These are phyloP conservation scores for Anoplius nigerrimus DNA, from an alignment of 2,888 invertebrate genomes.

Conservation along the genomic window DNA sequence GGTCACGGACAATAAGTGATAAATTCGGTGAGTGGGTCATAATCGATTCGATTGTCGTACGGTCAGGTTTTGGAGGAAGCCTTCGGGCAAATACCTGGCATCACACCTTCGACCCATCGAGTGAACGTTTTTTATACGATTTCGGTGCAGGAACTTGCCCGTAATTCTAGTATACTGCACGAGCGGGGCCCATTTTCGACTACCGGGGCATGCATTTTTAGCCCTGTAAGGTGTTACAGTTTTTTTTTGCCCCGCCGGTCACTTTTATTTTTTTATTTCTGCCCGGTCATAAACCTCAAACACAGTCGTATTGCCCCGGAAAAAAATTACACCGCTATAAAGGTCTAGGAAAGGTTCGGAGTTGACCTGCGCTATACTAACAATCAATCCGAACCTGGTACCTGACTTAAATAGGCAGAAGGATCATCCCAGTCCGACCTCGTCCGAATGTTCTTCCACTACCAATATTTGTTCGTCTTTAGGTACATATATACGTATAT, in stretches of 20 bases:
- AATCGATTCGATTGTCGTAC: slow-evolving; percentile 65
- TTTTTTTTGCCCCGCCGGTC: neutral
- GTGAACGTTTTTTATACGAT: neutral
- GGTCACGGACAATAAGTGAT: slow-evolving; percentile 59
- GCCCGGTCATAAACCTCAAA: neutral
- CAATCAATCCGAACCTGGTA: neutral
- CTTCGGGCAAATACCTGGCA: neutral
- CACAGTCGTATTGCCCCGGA: neutral
- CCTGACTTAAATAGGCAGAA: neutral
- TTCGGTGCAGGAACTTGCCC: neutral
- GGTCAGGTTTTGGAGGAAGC: slow-evolving; percentile 19
- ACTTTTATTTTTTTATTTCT: slow-evolving; percentile 37
- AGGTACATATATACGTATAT: too few species aligned
- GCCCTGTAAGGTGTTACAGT: slow-evolving; percentile 35
- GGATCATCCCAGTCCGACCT: too few species aligned
- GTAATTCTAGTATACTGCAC: too few species aligned
- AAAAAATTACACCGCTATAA: slow-evolving; percentile 12
- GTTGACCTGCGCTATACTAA: slow-evolving; percentile 17
- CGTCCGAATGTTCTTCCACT: too few species aligned
- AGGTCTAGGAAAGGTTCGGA: neutral
- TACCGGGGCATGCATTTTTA: neutral
- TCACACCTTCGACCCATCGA: neutral
- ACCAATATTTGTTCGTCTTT: too few species aligned
- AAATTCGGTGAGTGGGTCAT: slow-evolving; percentile 56
- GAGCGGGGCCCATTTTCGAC: slow-evolving; percentile 34